phyloP scores from a whole-genome alignment of 2,113 vertebrate species.

The Gasterosteus aculeatus region DNA sequence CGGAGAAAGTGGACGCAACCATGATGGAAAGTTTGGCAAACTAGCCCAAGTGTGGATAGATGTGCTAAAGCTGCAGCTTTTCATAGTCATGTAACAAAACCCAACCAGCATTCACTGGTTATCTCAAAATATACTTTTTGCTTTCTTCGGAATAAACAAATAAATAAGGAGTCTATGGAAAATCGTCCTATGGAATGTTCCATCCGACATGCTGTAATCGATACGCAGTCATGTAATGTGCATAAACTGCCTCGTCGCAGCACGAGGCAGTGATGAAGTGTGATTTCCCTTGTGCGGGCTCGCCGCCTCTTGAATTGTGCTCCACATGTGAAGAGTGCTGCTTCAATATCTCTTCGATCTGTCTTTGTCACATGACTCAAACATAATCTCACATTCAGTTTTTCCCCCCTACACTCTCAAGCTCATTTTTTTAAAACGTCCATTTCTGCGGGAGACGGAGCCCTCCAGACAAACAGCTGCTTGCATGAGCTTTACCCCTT shows the following conservation, averaged over 20 bases:
- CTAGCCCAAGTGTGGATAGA: constrained; percentile 36
- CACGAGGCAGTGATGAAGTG: constrained; percentile 57
- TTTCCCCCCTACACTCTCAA: constrained; percentile 1
- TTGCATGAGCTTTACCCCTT: constrained; percentile 48
- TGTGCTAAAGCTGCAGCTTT: constrained; percentile 40
- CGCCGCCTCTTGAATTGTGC: constrained; percentile 52
- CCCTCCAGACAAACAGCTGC: constrained; percentile 50
- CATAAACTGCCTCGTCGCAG: constrained; percentile 57
- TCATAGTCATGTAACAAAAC: constrained; percentile 30
- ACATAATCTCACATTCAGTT: constrained; percentile 20
- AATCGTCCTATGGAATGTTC: constrained; percentile 61
- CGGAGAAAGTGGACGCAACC: constrained; percentile 8
- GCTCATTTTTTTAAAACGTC: constrained; percentile 8
- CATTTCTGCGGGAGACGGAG: constrained; percentile 30
- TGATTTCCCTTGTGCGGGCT: constrained; percentile 63
- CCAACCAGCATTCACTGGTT: constrained; percentile 11
- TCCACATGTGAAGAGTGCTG: constrained; percentile 50
- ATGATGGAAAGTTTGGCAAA: constrained; percentile 52
- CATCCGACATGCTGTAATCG: constrained; percentile 68
- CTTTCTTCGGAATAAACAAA: constrained; percentile 63
- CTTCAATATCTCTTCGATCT: constrained; percentile 42
- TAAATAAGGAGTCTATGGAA: constrained; percentile 63
- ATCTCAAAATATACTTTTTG: background rate
- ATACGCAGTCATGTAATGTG: constrained; percentile 73
- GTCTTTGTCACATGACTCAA: constrained; percentile 34